phyloP scores from a whole-genome alignment of 37 sponge, comb jelly and placozoan species.

The Theonella swinhoei region DNA sequence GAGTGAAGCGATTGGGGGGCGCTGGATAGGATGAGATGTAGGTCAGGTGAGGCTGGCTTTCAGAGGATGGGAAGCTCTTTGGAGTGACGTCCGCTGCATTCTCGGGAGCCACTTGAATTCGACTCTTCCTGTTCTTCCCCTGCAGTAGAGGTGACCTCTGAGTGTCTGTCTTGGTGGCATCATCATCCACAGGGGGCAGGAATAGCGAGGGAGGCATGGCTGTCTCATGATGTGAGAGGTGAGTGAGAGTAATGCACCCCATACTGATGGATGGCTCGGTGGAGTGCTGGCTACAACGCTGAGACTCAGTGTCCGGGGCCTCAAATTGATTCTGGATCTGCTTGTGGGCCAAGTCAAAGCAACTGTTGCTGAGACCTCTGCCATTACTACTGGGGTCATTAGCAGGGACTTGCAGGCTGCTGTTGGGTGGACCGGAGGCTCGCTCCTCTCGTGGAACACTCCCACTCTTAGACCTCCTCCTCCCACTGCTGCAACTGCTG shows the following conservation, averaged over 20 bases:
- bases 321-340: neutral
- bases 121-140: neutral
- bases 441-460: slow-evolving; percentile 3
- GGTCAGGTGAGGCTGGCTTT: neutral
- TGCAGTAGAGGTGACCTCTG: neutral
- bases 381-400: neutral
- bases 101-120: slow-evolving; percentile 26
- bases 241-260: slow-evolving; percentile 11
- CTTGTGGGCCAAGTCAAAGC: slow-evolving; percentile 19
- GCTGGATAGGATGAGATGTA: neutral
- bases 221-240: neutral
- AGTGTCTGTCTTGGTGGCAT: neutral
- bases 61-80: neutral
- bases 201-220: neutral
- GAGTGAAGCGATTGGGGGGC: neutral
- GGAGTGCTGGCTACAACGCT: slow-evolving; percentile 9
- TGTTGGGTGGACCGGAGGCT: neutral
- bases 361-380: slow-evolving; percentile 52
- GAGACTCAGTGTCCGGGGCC: neutral
- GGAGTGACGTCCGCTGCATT: neutral
- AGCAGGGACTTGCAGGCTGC: too few species aligned
- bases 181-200: neutral
- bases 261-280: slow-evolving; percentile 16
- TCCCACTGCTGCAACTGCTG: neutral
- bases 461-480: slow-evolving; percentile 1